Base-by-base conservation (phyloP, 2,113 vertebrate genomes). In the Pelobates fuscus region DNA sequence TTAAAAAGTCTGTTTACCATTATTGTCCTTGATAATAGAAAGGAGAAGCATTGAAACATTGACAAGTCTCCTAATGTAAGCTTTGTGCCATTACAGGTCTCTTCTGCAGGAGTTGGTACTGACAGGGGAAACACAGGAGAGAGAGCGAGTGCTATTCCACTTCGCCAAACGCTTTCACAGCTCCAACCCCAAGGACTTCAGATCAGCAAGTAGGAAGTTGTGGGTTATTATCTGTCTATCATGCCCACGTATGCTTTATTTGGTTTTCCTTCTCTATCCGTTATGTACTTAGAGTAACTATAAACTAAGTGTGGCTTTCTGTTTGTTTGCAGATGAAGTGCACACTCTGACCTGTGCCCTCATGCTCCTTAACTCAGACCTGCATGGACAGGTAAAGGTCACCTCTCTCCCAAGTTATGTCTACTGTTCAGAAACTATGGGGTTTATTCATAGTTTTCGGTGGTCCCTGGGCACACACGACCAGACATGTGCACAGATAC, bases 121-220 rank as follows among this genome's bases (percentile, higher is more conserved):
- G 82, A 96, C 97, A 58, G 97, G 97, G 14, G 97, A 99, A 88
- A 97, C 94, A 0, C 97, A 99, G 88, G 97, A 99, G 82, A 90
- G 97, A 4, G 97, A 99, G 74, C 89, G 97, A 0, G 96, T 99
- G 37, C 89, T 99, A 72, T 91, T 95, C 44, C 93, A 95, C 20
- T 98, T 98, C 82, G 91, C 97, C 46, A 84, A 80, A 57, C 92
- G 95, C 7, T 98, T 92, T 80, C 93, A 94, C 60, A 89, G 93
- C 60, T 98, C 95, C 84, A 99, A 98, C 87, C 94, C 93, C 0
- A 84, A 90, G 0, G 86, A 88, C 63, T 95, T 88, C 80, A 89
- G 88, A 0, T 95, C 94, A 0, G 64, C 87, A 52, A 93, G 94
- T 94, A 81, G 1, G 17, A 46, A 46, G 15, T 17, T 46, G 32